A percentile compares a stretch with the other conserved stretches of the same genome.
Evolutionary conservation across 2,888 invertebrate genomes (phyloP).

Genomic region (Trachelus iudaicus): DNA sequence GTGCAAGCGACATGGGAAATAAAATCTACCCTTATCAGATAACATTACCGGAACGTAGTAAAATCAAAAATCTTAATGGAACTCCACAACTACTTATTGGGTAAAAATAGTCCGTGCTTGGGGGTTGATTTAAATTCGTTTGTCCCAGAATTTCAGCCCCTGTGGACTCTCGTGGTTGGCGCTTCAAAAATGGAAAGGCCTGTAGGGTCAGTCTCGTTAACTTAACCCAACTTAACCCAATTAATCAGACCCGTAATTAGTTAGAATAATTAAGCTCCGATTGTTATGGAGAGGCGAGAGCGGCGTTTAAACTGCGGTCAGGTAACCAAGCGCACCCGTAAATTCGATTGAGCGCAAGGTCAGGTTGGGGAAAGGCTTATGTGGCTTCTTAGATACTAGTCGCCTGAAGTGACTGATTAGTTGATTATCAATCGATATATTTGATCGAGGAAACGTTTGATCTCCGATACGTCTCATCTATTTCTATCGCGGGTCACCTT

Average conservation of each 20-base stretch:
- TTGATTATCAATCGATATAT: neutral
- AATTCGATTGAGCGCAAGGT: neutral
- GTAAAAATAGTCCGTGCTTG: neutral
- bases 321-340: neutral
- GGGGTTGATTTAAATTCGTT: neutral
- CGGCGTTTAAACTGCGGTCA: neutral
- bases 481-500: neutral
- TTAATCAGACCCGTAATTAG: constrained; percentile 48
- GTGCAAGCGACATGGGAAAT: neutral
- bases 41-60: neutral
- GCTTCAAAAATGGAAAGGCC: neutral
- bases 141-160: neutral
- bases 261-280: constrained; percentile 39
- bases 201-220: constrained; percentile 31
- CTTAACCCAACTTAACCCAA: constrained; percentile 46
- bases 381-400: neutral
- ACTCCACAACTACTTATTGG: neutral
- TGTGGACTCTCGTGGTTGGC: neutral
- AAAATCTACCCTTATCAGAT: neutral
- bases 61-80: neutral
- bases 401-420: neutral
- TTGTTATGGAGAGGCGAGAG: constrained; percentile 19
- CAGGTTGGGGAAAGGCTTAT: neutral
- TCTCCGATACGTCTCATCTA: neutral
- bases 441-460: neutral